Evolutionary conservation across 2,113 vertebrate genomes (phyloP).

Genomic region (Pontoporia blainvillei): DNA sequence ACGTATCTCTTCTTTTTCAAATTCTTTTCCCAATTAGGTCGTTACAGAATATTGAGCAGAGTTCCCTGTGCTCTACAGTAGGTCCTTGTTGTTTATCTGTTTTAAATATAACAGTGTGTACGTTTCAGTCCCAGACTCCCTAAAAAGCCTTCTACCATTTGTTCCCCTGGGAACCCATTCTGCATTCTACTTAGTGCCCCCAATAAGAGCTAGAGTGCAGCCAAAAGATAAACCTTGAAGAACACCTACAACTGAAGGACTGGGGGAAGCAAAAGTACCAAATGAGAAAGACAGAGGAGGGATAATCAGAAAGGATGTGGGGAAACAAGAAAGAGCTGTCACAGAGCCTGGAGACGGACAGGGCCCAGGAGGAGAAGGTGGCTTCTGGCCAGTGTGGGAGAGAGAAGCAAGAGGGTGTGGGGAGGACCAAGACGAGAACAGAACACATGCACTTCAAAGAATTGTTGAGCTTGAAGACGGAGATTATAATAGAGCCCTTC

Average conservation of each 20-base stretch:
- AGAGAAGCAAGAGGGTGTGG: rapidly evolving
- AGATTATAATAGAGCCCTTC: rapidly evolving
- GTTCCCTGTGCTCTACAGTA: too few species aligned
- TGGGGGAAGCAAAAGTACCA: rapidly evolving
- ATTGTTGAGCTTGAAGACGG: neutral
- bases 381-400: neutral
- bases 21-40: too few species aligned
- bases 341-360: rapidly evolving
- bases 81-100: too few species aligned
- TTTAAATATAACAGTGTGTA: too few species aligned
- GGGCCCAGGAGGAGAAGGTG: neutral
- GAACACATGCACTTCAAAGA: rapidly evolving
- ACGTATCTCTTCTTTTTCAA: too few species aligned
- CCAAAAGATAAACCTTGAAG: neutral
- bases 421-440: rapidly evolving
- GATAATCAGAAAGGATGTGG: neutral
- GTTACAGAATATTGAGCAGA: too few species aligned
- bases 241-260: rapidly evolving
- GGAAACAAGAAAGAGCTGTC: neutral
- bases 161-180: neutral
- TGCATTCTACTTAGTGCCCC: too few species aligned
- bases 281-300: neutral
- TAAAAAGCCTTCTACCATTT: neutral
- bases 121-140: too few species aligned
- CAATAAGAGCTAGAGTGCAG: neutral